Evolutionary conservation across 92 coral and sea anemone species (phyloP).

Genomic region (Anthopleura xanthogrammica): DNA sequence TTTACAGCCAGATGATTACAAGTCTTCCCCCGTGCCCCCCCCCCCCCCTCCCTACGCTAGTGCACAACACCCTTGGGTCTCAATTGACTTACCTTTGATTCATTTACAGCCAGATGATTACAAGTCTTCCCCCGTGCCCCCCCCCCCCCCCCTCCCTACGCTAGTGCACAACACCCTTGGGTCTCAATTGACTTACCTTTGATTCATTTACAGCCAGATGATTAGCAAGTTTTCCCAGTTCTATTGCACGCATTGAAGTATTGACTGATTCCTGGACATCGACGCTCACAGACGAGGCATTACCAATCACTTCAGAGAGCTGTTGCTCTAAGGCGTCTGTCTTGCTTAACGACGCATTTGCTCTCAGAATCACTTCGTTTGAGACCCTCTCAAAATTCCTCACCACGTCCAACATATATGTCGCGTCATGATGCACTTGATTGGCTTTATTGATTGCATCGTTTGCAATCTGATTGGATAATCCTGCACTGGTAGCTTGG

Average conservation of each 20-base stretch:
- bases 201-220: conserved; percentile 39
- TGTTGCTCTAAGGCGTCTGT: conserved; percentile 14
- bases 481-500: conserved; percentile 16
- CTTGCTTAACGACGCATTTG: conserved; percentile 28
- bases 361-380: conserved; percentile 39
- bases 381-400: conserved; percentile 52
- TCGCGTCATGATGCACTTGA: conserved; percentile 48
- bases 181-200: conserved; percentile 28
- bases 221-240: conserved; percentile 32
- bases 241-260: conserved; percentile 42
- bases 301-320: conserved; percentile 38
- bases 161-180: too few relatives aligned
- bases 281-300: conserved; percentile 43
- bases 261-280: conserved; percentile 47
- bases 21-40: conserved; percentile 12
- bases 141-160: neutral
- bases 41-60: too few relatives aligned
- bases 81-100: conserved; percentile 39
- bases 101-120: conserved; percentile 34
- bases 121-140: conserved; percentile 20
- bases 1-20: conserved; percentile 28
- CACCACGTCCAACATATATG: conserved; percentile 45
- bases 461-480: conserved; percentile 34
- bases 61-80: too few relatives aligned
- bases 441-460: conserved; percentile 53